These are phyloP conservation scores for Neoascia interrupta DNA, from an alignment of 2,888 invertebrate genomes.

Conservation along the genomic window DNA sequence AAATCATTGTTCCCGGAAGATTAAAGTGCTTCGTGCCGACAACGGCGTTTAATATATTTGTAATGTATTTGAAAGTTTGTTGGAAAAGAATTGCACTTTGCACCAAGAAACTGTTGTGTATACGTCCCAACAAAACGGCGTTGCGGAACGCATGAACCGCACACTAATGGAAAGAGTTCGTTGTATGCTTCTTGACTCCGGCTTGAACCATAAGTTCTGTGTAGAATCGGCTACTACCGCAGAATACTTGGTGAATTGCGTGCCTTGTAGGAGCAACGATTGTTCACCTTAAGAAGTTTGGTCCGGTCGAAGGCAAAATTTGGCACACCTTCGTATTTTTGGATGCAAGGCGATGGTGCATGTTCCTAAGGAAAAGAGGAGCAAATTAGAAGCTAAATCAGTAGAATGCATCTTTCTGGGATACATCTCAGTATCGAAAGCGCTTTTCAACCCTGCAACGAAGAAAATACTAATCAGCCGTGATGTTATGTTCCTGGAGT, in stretches of 20 bases:
- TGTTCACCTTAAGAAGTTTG: slow-evolving; percentile 56
- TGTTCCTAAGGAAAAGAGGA: slow-evolving; percentile 54
- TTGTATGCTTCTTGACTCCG: slow-evolving; percentile 37
- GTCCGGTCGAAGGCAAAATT: slow-evolving; percentile 28
- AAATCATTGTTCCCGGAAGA: slow-evolving; percentile 63
- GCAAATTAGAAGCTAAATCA: slow-evolving; percentile 47
- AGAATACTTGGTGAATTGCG: slow-evolving; percentile 47
- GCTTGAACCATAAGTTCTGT: slow-evolving; percentile 32
- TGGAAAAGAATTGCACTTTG: slow-evolving; percentile 56
- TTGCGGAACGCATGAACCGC: slow-evolving; percentile 64
- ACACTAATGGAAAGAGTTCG: slow-evolving; percentile 63
- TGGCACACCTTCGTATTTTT: slow-evolving; percentile 51
- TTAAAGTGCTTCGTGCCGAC: slow-evolving; percentile 64
- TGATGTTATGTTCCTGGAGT: slow-evolving; percentile 27
- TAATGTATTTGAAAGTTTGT: slow-evolving; percentile 47
- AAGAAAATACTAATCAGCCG: slow-evolving; percentile 21
- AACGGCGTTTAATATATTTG: slow-evolving; percentile 64
- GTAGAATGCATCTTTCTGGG: slow-evolving; percentile 50
- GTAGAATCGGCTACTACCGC: slow-evolving; percentile 36
- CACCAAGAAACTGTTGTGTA: slow-evolving; percentile 68
- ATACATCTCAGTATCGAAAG: slow-evolving; percentile 53
- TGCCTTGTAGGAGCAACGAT: slow-evolving; percentile 38
- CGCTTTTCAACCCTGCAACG: slow-evolving; percentile 6
- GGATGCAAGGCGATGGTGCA: slow-evolving; percentile 56
- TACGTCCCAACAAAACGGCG: slow-evolving; percentile 70